Base-by-base conservation (phyloP, 2,888 invertebrate genomes). In the Euzetes globulus region DNA sequence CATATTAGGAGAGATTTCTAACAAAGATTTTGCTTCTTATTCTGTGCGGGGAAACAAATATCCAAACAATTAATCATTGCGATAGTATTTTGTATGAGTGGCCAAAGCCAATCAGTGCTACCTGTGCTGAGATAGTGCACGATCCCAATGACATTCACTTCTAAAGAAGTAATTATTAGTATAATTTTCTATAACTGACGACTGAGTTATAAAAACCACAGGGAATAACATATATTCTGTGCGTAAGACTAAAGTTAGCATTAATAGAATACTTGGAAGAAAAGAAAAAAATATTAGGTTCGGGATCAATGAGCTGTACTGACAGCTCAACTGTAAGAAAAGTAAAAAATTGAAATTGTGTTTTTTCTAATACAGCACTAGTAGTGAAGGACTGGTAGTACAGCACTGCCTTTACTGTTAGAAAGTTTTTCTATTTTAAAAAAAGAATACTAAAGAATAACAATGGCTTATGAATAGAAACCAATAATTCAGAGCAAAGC, bases 131-230 rank as follows among this genome's bases (percentile, higher is more conserved):
- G 7, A 19, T 29, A 63, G 63, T 63, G 29, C 63, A 65, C 29
- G 65, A 65, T 65, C 65, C 41, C 65, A 65, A 65, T 65, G 65
- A 65, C 65, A 65, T 65, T 65, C 19, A 19, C 27, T 58, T 55
- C 19, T 19, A 29, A 41, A 7, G 37, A 41, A 41, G 65, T 65
- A 65, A 65, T 65, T 65, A 65, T 65, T 65, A 27, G 65, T 37
- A 29, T 65, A 65, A 65, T 65, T 65, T 65, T 65, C 65, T 65
- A 37, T 65, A 65, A 65, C 65, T 65, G 65, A 65, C 65, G 65
- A 65, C 37, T 65, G 37, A 65, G 65, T 65, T 65, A 65, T 65
- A 41, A 65, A 63, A 65, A 65, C 65, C 41, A 65, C 65, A 22
- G 65, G 65, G 29, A 41, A 29, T 65, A 27, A 65, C 29, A 65